A percentile compares a stretch with the other conserved stretches of the same genome.
Conservation (phyloP, 2,113 vertebrate genomes). For the Spea bombifrons region DNA sequence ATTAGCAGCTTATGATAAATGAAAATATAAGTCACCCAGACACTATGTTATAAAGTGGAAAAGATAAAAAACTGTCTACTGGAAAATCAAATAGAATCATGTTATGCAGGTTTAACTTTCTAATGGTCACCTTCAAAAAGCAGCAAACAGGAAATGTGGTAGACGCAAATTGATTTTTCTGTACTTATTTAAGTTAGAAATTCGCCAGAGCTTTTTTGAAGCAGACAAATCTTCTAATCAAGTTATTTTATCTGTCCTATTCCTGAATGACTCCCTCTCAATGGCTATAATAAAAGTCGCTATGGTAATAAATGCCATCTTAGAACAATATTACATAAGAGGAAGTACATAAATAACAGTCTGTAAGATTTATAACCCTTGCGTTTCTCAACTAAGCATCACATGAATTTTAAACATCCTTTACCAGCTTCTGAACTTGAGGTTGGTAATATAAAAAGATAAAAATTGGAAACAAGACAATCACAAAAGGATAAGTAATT, state of each 20-base stretch:
- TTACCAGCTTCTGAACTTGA: constrained; percentile 22
- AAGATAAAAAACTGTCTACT: not conserved
- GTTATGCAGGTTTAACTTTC: constrained; percentile 9
- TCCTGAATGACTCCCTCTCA: constrained; percentile 42
- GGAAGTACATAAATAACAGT: constrained; percentile 37
- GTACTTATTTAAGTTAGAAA: constrained; percentile 30
- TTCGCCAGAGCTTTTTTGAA: constrained; percentile 2
- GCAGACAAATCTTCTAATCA: constrained; percentile 43
- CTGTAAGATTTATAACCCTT: constrained; percentile 37
- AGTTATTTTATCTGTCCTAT: constrained; percentile 45
- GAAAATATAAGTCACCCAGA: constrained; percentile 1
- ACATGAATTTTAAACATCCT: constrained; percentile 45
- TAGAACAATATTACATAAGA: constrained; percentile 47
- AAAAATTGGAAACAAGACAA: constrained; percentile 12
- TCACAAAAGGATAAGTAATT: constrained; percentile 31
- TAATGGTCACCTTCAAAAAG: constrained; percentile 44
- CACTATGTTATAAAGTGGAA: constrained; percentile 5
- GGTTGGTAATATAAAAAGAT: constrained; percentile 40
- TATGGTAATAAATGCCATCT: constrained; percentile 41
- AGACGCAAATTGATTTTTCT: constrained; percentile 37
- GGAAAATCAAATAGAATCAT: constrained; percentile 15
- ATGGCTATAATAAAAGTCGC: constrained; percentile 40
- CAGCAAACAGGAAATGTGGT: constrained; percentile 17
- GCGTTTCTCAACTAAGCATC: constrained; percentile 33
- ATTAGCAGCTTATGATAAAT: constrained; percentile 17